Evolutionary conservation across 1,140 invertebrate genomes (phyloP), one percentile per base, ranked within the genome.

Genomic region (Dreissena rostriformis): DNA sequence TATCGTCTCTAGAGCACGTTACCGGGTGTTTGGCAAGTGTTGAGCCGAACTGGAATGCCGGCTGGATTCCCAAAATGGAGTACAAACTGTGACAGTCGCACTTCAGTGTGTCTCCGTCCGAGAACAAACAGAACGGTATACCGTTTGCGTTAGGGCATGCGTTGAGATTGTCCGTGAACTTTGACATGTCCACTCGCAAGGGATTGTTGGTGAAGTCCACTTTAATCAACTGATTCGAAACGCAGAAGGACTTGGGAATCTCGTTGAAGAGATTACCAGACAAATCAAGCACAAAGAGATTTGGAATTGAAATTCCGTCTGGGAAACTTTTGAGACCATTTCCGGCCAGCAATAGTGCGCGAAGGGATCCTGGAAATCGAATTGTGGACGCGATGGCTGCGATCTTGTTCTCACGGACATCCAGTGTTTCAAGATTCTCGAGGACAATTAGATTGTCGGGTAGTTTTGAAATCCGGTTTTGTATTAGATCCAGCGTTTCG

Each of bases 221-320:
- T 0, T 71, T 29, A n/a, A 82, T 82, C 14, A 82, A 52, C n/a
- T 74, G 63, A 24, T 68, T 28, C 8, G 80, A 82, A 0, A 82
- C 63, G n/a, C 80, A 82, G 63, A 82, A 82, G 4, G 49, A 29
- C 14, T 74, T 53, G n/a, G 80, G 71, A 11, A 82, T 82, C 5
- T 67, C 53, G 1, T 57, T 81, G 28, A 81, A 73, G 68, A 39
- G 11, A 29, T 81, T 81, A 0, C 51, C 0, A 19, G 79, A 81
- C n/a, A 81, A 26, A 73, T 81, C 79, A 52, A 81, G 57, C 19
- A 81, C 79, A 53, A 81, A 73, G 51, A 81, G 29, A 15, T 39
- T 39, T 11, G 79, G 79, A 15, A 81, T 55, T 22, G 17, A 22
- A 6, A 81, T 39, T 4, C 79, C 70, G 11, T 10, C n/a, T 15